Conservation (phyloP, 2,888 invertebrate species). For the Euphydryas editha region DNA sequence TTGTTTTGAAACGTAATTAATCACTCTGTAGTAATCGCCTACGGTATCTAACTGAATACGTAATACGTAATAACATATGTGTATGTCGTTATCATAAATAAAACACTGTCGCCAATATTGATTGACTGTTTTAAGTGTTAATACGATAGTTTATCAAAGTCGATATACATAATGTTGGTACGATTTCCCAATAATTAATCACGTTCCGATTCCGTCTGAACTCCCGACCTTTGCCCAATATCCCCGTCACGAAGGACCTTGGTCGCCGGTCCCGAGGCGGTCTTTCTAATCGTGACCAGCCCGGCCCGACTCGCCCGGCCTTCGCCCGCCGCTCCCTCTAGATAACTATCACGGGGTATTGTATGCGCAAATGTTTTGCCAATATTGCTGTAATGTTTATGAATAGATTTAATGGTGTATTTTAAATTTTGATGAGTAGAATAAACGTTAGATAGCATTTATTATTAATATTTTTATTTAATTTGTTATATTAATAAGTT, state of each 20-base stretch:
- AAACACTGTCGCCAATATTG: conserved; percentile 2
- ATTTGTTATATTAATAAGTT: neutral
- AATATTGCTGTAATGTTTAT: conserved; percentile 25
- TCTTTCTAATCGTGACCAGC: conserved; percentile 78
- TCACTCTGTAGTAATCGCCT: neutral
- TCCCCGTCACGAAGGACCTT: conserved; percentile 74
- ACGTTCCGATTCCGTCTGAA: conserved; percentile 61
- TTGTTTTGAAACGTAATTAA: neutral
- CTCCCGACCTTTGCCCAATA: conserved; percentile 69
- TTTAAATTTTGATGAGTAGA: conserved; percentile 5
- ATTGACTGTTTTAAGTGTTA: conserved; percentile 4
- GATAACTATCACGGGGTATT: conserved; percentile 61
- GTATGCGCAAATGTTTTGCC: conserved; percentile 25
- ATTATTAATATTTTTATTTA: neutral
- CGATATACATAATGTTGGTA: conserved; percentile 11
- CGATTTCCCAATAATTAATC: conserved; percentile 35
- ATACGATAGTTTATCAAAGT: conserved; percentile 5
- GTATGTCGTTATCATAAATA: neutral
- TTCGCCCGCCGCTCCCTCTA: conserved; percentile 74
- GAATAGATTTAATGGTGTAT: conserved; percentile 11
- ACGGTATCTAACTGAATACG: neutral
- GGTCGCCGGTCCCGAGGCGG: conserved; percentile 51
- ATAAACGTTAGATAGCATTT: neutral
- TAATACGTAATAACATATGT: neutral
- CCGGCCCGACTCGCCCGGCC: conserved; percentile 53